Percentiles rank a stretch among this genome's conserved stretches.
phyloP scores from a whole-genome alignment of 2,888 invertebrate genomes.

The Aphrophora alni region DNA sequence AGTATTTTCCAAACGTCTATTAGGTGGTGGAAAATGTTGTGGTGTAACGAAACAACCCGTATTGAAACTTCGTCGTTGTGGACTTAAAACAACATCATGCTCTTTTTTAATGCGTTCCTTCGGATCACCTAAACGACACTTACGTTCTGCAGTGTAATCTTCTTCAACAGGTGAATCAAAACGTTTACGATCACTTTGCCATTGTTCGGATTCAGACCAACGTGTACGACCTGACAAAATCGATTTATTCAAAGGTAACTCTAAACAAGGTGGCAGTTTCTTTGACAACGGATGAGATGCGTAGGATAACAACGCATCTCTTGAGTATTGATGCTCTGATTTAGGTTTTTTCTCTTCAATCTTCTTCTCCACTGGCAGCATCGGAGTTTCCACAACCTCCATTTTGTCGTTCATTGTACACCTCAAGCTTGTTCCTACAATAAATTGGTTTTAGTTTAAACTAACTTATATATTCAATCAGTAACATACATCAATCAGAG shows the following conservation, averaged over 20 bases:
- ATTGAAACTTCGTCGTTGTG: conserved; percentile 85
- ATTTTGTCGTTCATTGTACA: not conserved
- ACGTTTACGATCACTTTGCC: not conserved
- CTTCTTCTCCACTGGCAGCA: not conserved
- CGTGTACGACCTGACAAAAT: not conserved
- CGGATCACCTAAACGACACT: conserved; percentile 61
- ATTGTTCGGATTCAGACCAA: not conserved
- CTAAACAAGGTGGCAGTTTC: not conserved
- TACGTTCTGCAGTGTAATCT: not conserved
- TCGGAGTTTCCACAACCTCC: not conserved
- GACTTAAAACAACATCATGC: conserved; percentile 83
- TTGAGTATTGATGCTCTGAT: not conserved
- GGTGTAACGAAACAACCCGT: conserved; percentile 81
- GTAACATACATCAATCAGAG: not conserved
- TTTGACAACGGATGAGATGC: not conserved
- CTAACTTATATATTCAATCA: not conserved
- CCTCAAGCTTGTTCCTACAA: not conserved
- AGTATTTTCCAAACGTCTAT: conserved; percentile 28
- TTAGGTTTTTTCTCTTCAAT: not conserved
- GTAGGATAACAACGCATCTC: not conserved
- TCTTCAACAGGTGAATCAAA: not conserved
- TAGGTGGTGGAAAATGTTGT: conserved; percentile 55
- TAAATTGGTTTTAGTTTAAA: not conserved
- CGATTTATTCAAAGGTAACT: not conserved
- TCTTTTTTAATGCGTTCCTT: conserved; percentile 81